A percentile compares a stretch with the other conserved stretches of the same genome.
These are phyloP conservation scores for Oligia fasciuncula DNA, from an alignment of 2,888 invertebrate species.

Conservation along the genomic window DNA sequence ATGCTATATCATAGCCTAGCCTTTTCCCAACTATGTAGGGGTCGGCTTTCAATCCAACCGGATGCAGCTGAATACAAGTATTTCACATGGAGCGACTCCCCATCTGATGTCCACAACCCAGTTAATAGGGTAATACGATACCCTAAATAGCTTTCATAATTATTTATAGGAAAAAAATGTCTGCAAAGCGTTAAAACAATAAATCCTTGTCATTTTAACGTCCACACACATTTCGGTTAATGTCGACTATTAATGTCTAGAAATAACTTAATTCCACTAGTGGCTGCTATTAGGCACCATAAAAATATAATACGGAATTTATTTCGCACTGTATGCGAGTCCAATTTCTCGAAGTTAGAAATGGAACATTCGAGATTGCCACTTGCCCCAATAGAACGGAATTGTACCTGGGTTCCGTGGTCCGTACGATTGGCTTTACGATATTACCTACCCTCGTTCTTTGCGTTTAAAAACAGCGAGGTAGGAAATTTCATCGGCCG, in stretches of 20 bases:
- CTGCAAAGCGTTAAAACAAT: constrained; percentile 27
- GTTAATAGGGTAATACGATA: too few species aligned
- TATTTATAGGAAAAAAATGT: constrained; percentile 14
- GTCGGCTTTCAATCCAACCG: too few species aligned
- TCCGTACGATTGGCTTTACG: constrained; percentile 42
- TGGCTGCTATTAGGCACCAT: constrained; percentile 11
- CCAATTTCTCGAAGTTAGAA: constrained; percentile 43
- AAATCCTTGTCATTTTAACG: constrained; percentile 51
- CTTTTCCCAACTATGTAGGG: too few species aligned
- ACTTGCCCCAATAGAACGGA: constrained; percentile 10
- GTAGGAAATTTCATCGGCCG: constrained; percentile 18
- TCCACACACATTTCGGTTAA: constrained; percentile 43
- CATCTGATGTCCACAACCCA: too few species aligned
- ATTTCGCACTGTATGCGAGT: constrained; percentile 10
- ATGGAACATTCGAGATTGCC: constrained; percentile 32
- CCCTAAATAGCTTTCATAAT: neutral
- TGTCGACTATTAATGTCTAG: constrained; percentile 38
- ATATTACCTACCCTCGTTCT: constrained; percentile 34
- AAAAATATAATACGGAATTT: constrained; percentile 23
- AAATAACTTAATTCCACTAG: constrained; percentile 41
- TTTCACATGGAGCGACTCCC: too few species aligned
- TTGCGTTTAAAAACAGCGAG: constrained; percentile 28
- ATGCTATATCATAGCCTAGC: too few species aligned
- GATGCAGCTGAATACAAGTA: too few species aligned
- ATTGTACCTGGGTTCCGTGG: constrained; percentile 31